A percentile compares a stretch with the other conserved stretches of the same genome.
These are phyloP conservation scores for Catostomus latipinnis DNA, from an alignment of 2,797 vertebrate genomes.

Conservation along the genomic window DNA sequence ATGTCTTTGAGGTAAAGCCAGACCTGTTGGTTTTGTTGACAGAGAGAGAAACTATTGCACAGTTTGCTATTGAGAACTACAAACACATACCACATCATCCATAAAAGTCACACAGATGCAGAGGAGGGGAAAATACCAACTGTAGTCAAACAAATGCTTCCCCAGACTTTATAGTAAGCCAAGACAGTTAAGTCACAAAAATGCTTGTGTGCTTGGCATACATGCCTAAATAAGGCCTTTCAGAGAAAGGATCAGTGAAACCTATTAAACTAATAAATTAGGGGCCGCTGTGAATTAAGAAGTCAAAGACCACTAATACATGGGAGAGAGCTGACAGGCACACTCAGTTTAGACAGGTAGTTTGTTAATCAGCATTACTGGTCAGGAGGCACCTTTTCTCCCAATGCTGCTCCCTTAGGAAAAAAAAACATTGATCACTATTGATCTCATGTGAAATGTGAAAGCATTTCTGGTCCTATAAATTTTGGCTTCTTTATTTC, in stretches of 20 bases:
- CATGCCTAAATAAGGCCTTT: constrained; percentile 9
- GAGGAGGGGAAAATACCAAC: neutral
- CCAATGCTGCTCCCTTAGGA: no score
- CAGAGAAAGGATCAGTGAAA: neutral
- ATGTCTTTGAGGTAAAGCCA: neutral
- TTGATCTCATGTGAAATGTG: neutral
- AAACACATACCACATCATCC: neutral
- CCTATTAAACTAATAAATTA: constrained; percentile 24
- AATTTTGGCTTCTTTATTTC: no score
- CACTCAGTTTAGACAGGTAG: constrained; percentile 8
- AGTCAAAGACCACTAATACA: constrained; percentile 36
- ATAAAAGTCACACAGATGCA: neutral
- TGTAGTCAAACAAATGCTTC: constrained; percentile 1
- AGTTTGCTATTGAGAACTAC: neutral
- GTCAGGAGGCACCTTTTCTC: neutral
- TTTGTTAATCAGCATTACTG: neutral
- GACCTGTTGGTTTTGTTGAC: no score
- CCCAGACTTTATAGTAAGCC: constrained; percentile 5
- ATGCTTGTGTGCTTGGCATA: neutral
- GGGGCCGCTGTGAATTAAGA: neutral
- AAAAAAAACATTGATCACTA: constrained; percentile 1
- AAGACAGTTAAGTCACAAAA: constrained; percentile 26
- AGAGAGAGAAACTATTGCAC: neutral
- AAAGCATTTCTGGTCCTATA: no score
- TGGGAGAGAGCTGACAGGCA: constrained; percentile 14